Conservation (phyloP, 2,888 invertebrate species). For the Flexamia atlantica region DNA sequence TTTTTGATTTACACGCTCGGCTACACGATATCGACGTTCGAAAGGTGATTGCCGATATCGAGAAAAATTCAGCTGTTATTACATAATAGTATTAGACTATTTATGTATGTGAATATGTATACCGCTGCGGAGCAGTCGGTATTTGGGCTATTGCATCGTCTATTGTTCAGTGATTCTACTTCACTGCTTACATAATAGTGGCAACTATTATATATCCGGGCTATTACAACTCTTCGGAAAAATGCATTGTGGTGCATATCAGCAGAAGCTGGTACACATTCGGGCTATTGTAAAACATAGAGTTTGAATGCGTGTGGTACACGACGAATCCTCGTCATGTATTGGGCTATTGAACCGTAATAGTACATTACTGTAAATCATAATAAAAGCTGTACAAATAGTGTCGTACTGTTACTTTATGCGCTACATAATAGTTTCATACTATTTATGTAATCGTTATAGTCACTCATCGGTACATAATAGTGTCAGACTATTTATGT, state of each 20-base stretch:
- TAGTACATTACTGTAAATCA: slow-evolving; percentile 67
- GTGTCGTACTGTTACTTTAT: slow-evolving; percentile 62
- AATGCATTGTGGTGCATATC: slow-evolving; percentile 64
- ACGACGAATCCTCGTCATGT: slow-evolving; percentile 61
- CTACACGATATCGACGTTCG: slow-evolving; percentile 45
- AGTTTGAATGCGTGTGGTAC: slow-evolving; percentile 64
- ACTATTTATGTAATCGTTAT: slow-evolving; percentile 64
- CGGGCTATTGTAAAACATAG: slow-evolving; percentile 68
- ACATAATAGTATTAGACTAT: slow-evolving; percentile 66
- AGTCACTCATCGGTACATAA: slow-evolving; percentile 69
- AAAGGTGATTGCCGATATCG: slow-evolving; percentile 24
- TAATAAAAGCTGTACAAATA: slow-evolving; percentile 65
- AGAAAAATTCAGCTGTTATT: slow-evolving; percentile 63
- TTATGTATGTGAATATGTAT: slow-evolving; percentile 66
- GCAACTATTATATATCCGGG: slow-evolving; percentile 63
- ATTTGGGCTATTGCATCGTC: slow-evolving; percentile 69
- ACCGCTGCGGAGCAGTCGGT: slow-evolving; percentile 63
- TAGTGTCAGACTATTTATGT: slow-evolving; percentile 70
- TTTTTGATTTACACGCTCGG: not conserved
- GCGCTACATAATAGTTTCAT: slow-evolving; percentile 67
- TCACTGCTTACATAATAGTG: slow-evolving; percentile 67
- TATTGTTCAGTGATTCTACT: slow-evolving; percentile 63
- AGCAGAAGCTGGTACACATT: slow-evolving; percentile 65
- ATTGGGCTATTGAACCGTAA: slow-evolving; percentile 67
- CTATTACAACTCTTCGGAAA: slow-evolving; percentile 63